phyloP scores from a whole-genome alignment of 1,140 invertebrate species.

The Ceratina calcarata region DNA sequence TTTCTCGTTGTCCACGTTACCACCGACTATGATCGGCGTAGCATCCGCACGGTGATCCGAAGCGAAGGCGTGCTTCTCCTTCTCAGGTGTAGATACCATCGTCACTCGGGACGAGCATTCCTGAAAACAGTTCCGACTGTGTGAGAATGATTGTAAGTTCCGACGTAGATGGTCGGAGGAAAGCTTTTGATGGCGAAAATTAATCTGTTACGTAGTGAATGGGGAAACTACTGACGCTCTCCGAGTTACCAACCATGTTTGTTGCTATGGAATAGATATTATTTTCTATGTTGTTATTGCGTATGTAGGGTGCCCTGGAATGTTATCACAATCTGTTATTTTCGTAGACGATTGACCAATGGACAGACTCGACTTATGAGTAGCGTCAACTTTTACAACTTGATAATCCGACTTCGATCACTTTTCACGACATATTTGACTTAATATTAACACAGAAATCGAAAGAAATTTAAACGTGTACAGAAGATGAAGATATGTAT shows the following conservation, averaged over 20 bases:
- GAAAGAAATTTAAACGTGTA: too few relatives aligned
- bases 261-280: constrained; percentile 56
- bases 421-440: too few relatives aligned
- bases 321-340: constrained; percentile 9
- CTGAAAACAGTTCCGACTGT: constrained; percentile 59
- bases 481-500: too few relatives aligned
- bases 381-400: too few relatives aligned
- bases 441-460: too few relatives aligned
- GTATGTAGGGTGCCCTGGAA: constrained; percentile 36
- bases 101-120: constrained; percentile 59
- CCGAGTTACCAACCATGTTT: constrained; percentile 51
- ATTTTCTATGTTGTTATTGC: constrained; percentile 49
- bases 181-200: constrained; percentile 32
- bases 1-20: constrained; percentile 41
- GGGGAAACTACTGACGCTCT: constrained; percentile 37
- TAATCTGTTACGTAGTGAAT: constrained; percentile 42
- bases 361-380: too few relatives aligned
- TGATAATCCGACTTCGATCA: too few relatives aligned
- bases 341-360: background rate
- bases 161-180: background rate
- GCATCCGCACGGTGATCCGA: constrained; percentile 29
- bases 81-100: constrained; percentile 67
- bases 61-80: constrained; percentile 48
- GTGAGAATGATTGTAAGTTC: background rate
- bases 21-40: background rate